Conservation (phyloP, 2,888 invertebrate genomes). For the Tuta absoluta region DNA sequence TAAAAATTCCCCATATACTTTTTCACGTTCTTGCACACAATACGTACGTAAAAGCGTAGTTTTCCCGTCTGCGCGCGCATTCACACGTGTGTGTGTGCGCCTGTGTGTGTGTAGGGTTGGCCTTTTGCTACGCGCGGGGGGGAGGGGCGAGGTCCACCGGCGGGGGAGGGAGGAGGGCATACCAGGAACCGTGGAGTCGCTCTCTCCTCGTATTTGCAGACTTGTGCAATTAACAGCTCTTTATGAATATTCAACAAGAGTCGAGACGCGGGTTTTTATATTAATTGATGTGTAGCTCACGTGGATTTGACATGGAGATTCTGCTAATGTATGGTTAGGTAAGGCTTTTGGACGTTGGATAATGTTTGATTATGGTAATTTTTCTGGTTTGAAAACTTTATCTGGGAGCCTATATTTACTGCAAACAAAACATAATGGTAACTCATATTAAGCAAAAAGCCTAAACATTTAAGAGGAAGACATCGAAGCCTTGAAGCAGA, state of each 20-base stretch:
- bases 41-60: constrained; percentile 78
- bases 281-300: constrained; percentile 74
- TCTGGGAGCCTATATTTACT: neutral
- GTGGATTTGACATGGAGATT: constrained; percentile 39
- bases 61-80: constrained; percentile 79
- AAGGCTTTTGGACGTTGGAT: constrained; percentile 8
- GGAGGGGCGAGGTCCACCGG: constrained; percentile 39
- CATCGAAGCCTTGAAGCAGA: neutral
- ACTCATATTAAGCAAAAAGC: neutral
- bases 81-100: constrained; percentile 51
- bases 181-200: constrained; percentile 68
- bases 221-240: constrained; percentile 80
- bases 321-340: neutral
- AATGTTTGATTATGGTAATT: constrained; percentile 34
- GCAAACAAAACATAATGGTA: neutral
- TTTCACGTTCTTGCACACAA: constrained; percentile 72
- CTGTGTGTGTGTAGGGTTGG: constrained; percentile 60
- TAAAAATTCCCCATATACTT: constrained; percentile 50
- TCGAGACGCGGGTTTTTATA: constrained; percentile 67
- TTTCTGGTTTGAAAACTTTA: constrained; percentile 1
- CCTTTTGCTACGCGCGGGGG: constrained; percentile 63
- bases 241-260: constrained; percentile 78
- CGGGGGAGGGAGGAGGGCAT: constrained; percentile 49
- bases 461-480: neutral
- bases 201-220: constrained; percentile 74